Evolutionary conservation across 2,113 vertebrate species (phyloP).

Genomic region (Casuarius casuarius): DNA sequence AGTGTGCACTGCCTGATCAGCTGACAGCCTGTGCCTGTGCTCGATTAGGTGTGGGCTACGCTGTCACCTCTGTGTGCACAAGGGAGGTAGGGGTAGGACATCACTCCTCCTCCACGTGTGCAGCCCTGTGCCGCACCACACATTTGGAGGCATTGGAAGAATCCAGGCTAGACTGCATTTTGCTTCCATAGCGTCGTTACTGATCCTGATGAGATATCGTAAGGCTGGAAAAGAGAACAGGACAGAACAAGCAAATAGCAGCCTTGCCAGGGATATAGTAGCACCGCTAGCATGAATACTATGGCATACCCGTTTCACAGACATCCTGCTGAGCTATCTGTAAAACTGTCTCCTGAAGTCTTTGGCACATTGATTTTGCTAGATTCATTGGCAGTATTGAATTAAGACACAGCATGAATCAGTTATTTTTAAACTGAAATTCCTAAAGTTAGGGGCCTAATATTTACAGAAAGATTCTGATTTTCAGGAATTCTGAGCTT

Average conservation of each 20-base stretch:
- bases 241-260: not conserved
- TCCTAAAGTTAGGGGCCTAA: not conserved
- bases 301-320: not conserved
- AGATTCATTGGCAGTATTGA: not conserved
- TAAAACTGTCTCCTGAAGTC: not conserved
- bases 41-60: too few species aligned
- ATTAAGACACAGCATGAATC: not conserved
- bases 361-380: not conserved
- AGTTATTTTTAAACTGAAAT: not conserved
- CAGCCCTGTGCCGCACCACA: not conserved
- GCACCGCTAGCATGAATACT: not conserved
- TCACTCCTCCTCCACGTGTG: accelerated
- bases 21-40: not conserved
- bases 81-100: not conserved
- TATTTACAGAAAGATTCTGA: not conserved
- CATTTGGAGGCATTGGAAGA: not conserved
- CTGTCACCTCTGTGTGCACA: not conserved
- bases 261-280: not conserved
- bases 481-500: not conserved
- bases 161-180: not conserved
- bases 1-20: not conserved
- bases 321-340: not conserved
- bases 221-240: not conserved
- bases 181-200: not conserved
- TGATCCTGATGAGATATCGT: not conserved